phyloP scores from a whole-genome alignment of 2,888 invertebrate genomes.

The Cremastinae sp. region DNA sequence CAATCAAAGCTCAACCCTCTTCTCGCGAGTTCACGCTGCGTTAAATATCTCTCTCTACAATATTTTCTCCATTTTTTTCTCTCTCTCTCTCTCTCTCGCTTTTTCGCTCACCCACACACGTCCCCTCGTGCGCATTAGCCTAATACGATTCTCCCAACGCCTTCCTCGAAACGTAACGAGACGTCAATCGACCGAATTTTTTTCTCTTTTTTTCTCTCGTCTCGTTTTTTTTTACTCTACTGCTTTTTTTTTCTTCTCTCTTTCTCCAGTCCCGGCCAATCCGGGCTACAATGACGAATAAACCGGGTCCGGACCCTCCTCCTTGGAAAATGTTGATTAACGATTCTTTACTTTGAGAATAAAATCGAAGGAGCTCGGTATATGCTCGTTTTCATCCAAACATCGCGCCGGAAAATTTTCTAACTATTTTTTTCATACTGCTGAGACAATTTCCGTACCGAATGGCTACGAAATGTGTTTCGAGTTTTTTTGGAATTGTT shows the following conservation, averaged over 20 bases:
- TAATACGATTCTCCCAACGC: constrained; percentile 58
- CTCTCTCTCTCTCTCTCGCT: constrained; percentile 31
- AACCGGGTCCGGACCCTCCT: too few species aligned
- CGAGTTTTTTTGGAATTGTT: too few species aligned
- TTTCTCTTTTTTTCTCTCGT: not conserved
- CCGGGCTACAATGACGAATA: too few species aligned
- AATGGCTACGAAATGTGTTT: too few species aligned
- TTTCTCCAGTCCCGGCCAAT: too few species aligned
- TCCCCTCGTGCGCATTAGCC: constrained; percentile 62
- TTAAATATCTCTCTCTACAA: constrained; percentile 17
- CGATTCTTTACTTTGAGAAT: constrained; percentile 2
- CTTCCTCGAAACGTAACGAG: not conserved
- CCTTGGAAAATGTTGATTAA: constrained; percentile 4
- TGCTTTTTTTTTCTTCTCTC: too few species aligned
- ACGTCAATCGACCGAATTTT: constrained; percentile 5
- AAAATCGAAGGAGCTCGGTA: not conserved
- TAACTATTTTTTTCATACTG: too few species aligned
- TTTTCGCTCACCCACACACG: constrained; percentile 17
- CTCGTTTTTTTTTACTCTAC: not conserved
- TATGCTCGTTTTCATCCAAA: too few species aligned
- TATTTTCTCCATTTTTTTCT: constrained; percentile 29
- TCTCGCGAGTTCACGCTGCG: constrained; percentile 61
- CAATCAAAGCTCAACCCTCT: constrained; percentile 80
- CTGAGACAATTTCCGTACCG: too few species aligned
- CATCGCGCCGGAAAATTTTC: too few species aligned